Base-by-base conservation (phyloP, 2,113 vertebrate species). In the Microcebus jonahi region DNA sequence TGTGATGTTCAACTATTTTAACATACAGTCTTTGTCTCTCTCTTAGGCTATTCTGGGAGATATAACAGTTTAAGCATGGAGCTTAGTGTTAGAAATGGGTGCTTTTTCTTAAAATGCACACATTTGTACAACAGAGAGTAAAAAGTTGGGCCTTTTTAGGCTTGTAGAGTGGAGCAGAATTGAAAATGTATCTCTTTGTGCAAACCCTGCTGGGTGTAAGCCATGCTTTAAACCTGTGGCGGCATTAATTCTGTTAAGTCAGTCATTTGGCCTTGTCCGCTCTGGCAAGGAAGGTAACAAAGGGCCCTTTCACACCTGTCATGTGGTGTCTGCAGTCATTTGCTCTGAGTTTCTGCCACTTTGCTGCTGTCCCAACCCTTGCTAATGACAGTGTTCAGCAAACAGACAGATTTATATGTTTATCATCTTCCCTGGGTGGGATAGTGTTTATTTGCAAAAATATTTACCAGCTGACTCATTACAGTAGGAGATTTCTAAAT, bases 381-480 rank as follows among this genome's bases (percentile, higher is more conserved):
- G 36, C 90, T 92, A 25, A 85, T 94, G 13, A 95, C 50, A 39
- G 88, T 77, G 45, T 68, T 95, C 70, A 68, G 77, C 73, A 75
- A 48, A 71, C 50, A 18, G 77, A 20, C 63, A 57, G 88, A 90
- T 75, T 92, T 39, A 1, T 68, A 3, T 36, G 57, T 77, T 85
- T 67, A 45, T 21, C 48, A 21, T 80, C 63, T 50, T 81, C 68
- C 50, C 76, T 0, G 3, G 55, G 55, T 25, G 8, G 73, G 85
- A 59, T 25, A 21, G 12, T 34, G 13, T 55, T 94, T 76, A 82
- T 61, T 82, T 83, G 73, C 79, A 34, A 7, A 65, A 48, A 42
- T 36, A 31, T 61, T 42, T 83, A 88, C 92, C 90, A 79, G 77
- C 3, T 94, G 68, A 61, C 57, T 70, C 48, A 14, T 89, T 36